These are phyloP conservation scores for Caradrina clavipalpis DNA, from an alignment of 2,888 invertebrate genomes.

Conservation along the genomic window DNA sequence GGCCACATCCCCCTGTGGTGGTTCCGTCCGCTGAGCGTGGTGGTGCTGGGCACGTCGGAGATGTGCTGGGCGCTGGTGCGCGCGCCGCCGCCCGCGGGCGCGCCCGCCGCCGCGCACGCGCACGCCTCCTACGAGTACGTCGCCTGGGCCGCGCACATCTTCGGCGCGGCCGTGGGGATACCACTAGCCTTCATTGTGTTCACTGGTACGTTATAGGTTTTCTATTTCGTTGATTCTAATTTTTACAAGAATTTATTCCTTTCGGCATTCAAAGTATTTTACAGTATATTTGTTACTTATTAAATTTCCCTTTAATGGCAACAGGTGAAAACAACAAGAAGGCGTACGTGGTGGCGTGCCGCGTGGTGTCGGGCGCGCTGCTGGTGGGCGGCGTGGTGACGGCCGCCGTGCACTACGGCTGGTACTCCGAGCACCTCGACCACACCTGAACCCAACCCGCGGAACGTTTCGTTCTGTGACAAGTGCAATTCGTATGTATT, in stretches of 20 bases:
- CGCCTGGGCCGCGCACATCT: conserved; percentile 93
- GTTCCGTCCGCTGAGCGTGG: conserved; percentile 91
- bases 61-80: conserved; percentile 83
- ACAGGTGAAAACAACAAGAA: conserved; percentile 81
- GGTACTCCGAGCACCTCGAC: conserved; percentile 64
- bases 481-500: conserved; percentile 68
- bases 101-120: conserved; percentile 58
- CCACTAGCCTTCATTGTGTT: conserved; percentile 92
- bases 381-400: conserved; percentile 68
- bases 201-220: conserved; percentile 72
- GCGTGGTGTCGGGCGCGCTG: conserved; percentile 72
- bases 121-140: conserved; percentile 77
- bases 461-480: conserved; percentile 27
- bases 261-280: too few relatives aligned
- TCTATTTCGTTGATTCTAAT: not conserved
- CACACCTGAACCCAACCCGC: conserved; percentile 65
- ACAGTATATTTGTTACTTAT: too few relatives aligned
- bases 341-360: conserved; percentile 67
- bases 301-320: conserved; percentile 47
- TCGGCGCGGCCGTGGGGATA: conserved; percentile 93
- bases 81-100: conserved; percentile 39
- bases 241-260: not conserved
- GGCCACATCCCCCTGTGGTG: conserved; percentile 87
- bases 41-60: conserved; percentile 92
- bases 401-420: conserved; percentile 68